These are phyloP conservation scores for Cremastinae sp. DNA, from an alignment of 2,888 invertebrate species.

Conservation along the genomic window DNA sequence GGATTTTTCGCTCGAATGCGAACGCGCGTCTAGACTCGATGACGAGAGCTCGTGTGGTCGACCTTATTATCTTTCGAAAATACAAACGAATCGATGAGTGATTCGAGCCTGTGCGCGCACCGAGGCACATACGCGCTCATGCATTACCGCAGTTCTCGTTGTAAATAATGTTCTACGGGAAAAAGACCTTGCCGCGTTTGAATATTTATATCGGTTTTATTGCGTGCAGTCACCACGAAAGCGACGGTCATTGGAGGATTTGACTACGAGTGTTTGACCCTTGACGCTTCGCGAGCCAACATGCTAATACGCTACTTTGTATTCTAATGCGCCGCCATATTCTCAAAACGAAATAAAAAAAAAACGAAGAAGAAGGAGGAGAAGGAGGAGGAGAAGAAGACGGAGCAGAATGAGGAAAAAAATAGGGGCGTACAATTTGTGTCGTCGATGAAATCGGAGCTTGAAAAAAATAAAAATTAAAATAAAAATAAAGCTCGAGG, in stretches of 20 bases:
- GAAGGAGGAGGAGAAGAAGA: not conserved
- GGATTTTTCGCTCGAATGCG: not conserved
- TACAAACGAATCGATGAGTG: slow-evolving; percentile 10
- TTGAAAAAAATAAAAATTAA: slow-evolving; percentile 1
- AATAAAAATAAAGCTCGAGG: slow-evolving; percentile 4
- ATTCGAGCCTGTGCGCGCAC: slow-evolving; percentile 1
- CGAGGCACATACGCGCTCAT: slow-evolving; percentile 10
- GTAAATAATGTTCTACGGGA: slow-evolving; percentile 50
- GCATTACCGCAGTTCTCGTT: slow-evolving; percentile 15
- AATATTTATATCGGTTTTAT: slow-evolving; percentile 55
- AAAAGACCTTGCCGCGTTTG: slow-evolving; percentile 54
- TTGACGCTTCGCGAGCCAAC: slow-evolving; percentile 57
- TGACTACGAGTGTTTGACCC: slow-evolving; percentile 57
- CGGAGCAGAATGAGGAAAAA: not conserved
- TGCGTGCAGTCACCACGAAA: slow-evolving; percentile 44
- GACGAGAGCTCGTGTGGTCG: not conserved
- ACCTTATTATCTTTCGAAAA: slow-evolving; percentile 2
- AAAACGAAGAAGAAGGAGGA: not conserved
- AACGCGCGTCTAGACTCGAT: not conserved
- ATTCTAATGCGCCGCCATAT: slow-evolving; percentile 72
- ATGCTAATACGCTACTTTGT: slow-evolving; percentile 78
- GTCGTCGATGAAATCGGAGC: not conserved
- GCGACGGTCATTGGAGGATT: slow-evolving; percentile 54
- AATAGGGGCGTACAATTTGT: slow-evolving; percentile 3
- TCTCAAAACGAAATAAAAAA: slow-evolving; percentile 25